These are phyloP conservation scores for Heliconius hermathena DNA, from an alignment of 1,140 invertebrate species.

Conservation along the genomic window DNA sequence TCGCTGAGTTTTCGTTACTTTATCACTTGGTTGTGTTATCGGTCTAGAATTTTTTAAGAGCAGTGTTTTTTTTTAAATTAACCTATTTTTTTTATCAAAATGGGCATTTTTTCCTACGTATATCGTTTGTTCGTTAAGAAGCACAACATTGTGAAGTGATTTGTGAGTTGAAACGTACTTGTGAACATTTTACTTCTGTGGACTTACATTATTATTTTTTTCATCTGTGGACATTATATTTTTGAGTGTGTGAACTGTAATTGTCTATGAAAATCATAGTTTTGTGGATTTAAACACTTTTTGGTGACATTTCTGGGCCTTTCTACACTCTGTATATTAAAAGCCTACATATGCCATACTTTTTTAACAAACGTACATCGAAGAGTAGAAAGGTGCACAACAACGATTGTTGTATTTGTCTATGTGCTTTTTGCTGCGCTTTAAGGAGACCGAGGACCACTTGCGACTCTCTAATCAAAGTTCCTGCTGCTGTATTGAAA, in stretches of 20 bases:
- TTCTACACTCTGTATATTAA: slow-evolving; percentile 36
- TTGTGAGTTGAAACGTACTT: neutral
- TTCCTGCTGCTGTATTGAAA: slow-evolving; percentile 66
- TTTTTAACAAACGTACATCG: slow-evolving; percentile 51
- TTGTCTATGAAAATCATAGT: neutral
- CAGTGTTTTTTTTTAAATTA: neutral
- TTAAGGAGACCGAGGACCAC: slow-evolving; percentile 57
- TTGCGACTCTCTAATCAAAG: slow-evolving; percentile 66
- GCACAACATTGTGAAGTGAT: slow-evolving; percentile 39
- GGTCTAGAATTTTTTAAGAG: neutral
- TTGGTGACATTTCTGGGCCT: neutral
- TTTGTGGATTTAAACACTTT: neutral
- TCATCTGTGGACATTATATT: neutral
- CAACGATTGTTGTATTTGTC: slow-evolving; percentile 55
- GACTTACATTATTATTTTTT: neutral
- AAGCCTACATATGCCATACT: slow-evolving; percentile 77
- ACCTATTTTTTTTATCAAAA: slow-evolving; percentile 47
- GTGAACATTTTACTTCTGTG: neutral
- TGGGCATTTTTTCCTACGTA: slow-evolving; percentile 71
- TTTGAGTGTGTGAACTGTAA: neutral
- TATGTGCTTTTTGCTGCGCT: slow-evolving; percentile 65
- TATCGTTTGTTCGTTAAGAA: slow-evolving; percentile 73
- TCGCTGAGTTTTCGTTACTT: neutral
- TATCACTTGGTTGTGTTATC: neutral
- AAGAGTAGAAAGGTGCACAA: slow-evolving; percentile 68